Conservation (phyloP, 2,888 invertebrate genomes). For the Drosophila lacicola region DNA sequence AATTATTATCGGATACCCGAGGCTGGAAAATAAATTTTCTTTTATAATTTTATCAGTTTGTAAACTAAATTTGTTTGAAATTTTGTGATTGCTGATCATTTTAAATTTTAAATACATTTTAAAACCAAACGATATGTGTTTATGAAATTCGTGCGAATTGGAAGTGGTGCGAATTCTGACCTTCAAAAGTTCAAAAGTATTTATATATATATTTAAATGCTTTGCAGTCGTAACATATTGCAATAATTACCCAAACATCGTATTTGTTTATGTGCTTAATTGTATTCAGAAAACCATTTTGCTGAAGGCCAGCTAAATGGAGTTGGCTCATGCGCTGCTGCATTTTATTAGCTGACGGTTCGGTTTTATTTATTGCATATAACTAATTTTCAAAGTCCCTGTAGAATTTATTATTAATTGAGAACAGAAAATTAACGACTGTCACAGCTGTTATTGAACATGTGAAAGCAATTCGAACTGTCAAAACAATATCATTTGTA, state of each 20-base stretch:
- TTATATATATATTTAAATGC: background rate
- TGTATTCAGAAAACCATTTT: no score
- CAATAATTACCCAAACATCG: constrained; percentile 33
- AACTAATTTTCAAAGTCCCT: background rate
- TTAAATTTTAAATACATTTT: no score
- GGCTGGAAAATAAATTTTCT: background rate
- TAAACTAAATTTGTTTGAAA: no score
- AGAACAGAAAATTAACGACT: constrained; percentile 25
- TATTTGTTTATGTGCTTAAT: no score
- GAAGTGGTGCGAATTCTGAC: background rate
- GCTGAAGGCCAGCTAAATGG: background rate
- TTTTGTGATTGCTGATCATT: no score
- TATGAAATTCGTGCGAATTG: background rate
- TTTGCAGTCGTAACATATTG: constrained; percentile 48
- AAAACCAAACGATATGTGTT: no score
- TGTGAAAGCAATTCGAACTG: constrained; percentile 32
- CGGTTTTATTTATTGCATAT: constrained; percentile 3
- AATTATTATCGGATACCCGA: constrained; percentile 24
- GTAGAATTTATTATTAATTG: constrained; percentile 33
- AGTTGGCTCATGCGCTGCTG: background rate
- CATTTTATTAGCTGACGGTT: constrained; percentile 29
- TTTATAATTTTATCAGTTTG: no score
- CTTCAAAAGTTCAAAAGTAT: background rate
- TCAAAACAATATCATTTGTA: constrained; percentile 42
- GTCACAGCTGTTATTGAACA: constrained; percentile 10